Conservation (phyloP, 2,888 invertebrate species). For the Ectemnius continuus region DNA sequence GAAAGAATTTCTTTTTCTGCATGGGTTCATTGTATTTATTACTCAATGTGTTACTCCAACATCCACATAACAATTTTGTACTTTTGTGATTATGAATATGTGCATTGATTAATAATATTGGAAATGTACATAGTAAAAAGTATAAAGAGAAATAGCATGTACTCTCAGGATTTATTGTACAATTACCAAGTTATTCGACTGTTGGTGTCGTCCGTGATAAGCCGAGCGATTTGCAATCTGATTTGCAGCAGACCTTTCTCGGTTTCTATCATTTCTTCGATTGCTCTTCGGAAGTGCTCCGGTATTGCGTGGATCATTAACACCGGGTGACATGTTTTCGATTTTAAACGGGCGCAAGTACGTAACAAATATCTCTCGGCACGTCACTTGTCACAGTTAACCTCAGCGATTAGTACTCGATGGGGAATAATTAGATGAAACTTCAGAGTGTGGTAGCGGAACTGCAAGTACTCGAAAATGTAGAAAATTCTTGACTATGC, state of each 20-base stretch:
- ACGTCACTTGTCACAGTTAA: conserved; percentile 34
- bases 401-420: conserved; percentile 33
- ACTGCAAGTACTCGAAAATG: too few relatives aligned
- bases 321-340: conserved; percentile 68
- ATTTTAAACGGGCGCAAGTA: conserved; percentile 28
- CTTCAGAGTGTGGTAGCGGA: too few relatives aligned
- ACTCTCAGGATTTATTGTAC: conserved; percentile 17
- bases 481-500: background rate
- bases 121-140: background rate
- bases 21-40: too few relatives aligned
- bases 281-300: conserved; percentile 75
- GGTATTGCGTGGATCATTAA: conserved; percentile 71
- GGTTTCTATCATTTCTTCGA: conserved; percentile 70
- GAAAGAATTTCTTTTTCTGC: background rate
- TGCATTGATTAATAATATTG: background rate
- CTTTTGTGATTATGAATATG: background rate
- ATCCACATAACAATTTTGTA: background rate
- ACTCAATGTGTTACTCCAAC: too few relatives aligned
- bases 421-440: too few relatives aligned
- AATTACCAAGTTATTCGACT: conserved; percentile 73
- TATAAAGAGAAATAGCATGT: conserved; percentile 13
- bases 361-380: conserved; percentile 25
- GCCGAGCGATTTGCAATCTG: conserved; percentile 53
- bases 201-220: conserved; percentile 65
- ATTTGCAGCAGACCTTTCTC: conserved; percentile 66